Base-by-base conservation (phyloP, 2,888 invertebrate genomes). In the Tubulanus polymorphus region DNA sequence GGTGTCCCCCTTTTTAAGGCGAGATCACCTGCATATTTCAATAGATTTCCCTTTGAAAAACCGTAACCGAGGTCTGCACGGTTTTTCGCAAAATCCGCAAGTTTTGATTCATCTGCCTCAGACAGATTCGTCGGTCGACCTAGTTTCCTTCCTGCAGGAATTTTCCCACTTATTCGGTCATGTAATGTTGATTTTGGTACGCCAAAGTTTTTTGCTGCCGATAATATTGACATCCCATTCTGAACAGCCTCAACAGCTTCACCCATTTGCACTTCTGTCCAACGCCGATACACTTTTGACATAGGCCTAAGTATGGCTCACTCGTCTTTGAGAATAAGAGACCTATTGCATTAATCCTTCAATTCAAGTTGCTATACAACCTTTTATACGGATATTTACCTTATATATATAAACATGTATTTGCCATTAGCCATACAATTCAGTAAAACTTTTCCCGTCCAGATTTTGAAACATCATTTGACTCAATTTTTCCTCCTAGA, bases 61-160 rank as follows among this genome's bases (percentile, higher is more conserved):
- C 41, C 41, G 15, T 8, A 41, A 8, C 41, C 41, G 20, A 41
- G 18, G 15, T 41, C 41, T 15, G 41, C 41, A 18, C 41, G 41
- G 41, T 41, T 41, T 15, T 41, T 41, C 3, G 41, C 41, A 41
- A 41, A 41, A 15, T 41, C 41, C 41, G 23, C 41, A 18, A 41
- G 15, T 23, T 41, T 41, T 5, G 18, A 20, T 15, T 41, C 41
- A 41, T 20, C 20, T 5, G 5, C 3, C 23, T 41, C 41, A 15
- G 41, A 41, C 20, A 41, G 41, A 8, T 41, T 18, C 23, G 41
- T 18, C 41, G 20, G 41, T 23, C 41, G 18, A 18, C 41, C 41
- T 8, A 23, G 23, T 20, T 20, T 41, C 5, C 18, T 23, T 15
- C 41, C 41, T 20, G 18, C 20, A 18, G 18, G 20, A 18, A 41